These are phyloP conservation scores for Lypha dubia DNA, from an alignment of 2,888 invertebrate genomes.

Conservation along the genomic window DNA sequence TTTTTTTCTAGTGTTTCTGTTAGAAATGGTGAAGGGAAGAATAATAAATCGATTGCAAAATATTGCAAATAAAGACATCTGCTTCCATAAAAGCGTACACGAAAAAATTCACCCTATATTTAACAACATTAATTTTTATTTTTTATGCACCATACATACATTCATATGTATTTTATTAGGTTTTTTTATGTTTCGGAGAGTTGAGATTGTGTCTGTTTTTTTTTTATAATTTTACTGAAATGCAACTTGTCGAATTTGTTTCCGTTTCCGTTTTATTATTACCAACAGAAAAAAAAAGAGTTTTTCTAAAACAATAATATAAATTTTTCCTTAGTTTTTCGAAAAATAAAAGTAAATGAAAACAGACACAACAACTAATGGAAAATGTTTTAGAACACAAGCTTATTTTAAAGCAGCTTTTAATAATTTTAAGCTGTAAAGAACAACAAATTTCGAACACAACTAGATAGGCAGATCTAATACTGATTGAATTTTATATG, in stretches of 20 bases:
- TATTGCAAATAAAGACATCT: no score
- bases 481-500: no score
- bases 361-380: not conserved
- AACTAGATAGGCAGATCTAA: no score
- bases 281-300: slow-evolving; percentile 1
- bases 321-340: not conserved
- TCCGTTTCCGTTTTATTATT: slow-evolving; percentile 62
- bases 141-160: not conserved
- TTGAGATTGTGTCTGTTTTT: not conserved
- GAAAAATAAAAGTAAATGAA: not conserved
- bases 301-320: no score
- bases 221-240: slow-evolving; percentile 18
- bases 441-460: no score
- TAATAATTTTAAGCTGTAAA: not conserved
- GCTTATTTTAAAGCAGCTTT: not conserved
- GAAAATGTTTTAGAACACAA: no score
- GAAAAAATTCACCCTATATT: not conserved
- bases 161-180: not conserved
- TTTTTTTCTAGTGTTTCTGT: no score
- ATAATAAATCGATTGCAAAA: no score
- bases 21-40: no score
- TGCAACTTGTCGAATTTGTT: slow-evolving; percentile 49
- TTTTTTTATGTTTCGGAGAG: not conserved
- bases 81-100: not conserved
- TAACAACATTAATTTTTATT: not conserved